Conservation (phyloP, 1,140 invertebrate genomes). For the Drosophila bocki region DNA sequence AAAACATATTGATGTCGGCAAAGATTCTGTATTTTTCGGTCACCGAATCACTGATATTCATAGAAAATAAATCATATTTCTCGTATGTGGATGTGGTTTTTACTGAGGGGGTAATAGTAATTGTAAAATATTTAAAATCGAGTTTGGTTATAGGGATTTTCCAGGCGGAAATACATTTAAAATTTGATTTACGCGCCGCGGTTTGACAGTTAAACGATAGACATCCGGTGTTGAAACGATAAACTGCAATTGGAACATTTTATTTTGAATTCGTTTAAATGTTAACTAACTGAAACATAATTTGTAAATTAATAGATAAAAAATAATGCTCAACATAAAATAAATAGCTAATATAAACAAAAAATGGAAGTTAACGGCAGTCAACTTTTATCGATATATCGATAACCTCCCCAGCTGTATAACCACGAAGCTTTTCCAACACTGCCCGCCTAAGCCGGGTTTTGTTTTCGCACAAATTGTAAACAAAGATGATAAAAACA, state of each 20-base stretch:
- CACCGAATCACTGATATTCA: slow-evolving; percentile 49
- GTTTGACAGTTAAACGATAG: neutral
- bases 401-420: too few species aligned
- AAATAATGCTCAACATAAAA: too few species aligned
- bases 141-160: neutral
- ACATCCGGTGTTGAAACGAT: neutral
- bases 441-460: slow-evolving; percentile 10
- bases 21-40: slow-evolving; percentile 61
- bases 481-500: slow-evolving; percentile 1
- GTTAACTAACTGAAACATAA: too few species aligned
- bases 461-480: slow-evolving; percentile 25
- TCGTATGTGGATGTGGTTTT: slow-evolving; percentile 1
- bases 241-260: neutral
- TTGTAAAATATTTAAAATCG: neutral
- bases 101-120: neutral
- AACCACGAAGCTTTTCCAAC: neutral
- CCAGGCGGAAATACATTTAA: neutral
- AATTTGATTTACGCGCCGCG: neutral
- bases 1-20: slow-evolving; percentile 50
- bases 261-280: too few species aligned
- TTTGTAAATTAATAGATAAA: too few species aligned
- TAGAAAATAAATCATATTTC: slow-evolving; percentile 59
- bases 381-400: neutral
- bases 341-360: too few species aligned
- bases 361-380: too few species aligned